These are phyloP conservation scores for Daktulosphaira vitifoliae DNA, from an alignment of 1,140 invertebrate species.

Conservation along the genomic window DNA sequence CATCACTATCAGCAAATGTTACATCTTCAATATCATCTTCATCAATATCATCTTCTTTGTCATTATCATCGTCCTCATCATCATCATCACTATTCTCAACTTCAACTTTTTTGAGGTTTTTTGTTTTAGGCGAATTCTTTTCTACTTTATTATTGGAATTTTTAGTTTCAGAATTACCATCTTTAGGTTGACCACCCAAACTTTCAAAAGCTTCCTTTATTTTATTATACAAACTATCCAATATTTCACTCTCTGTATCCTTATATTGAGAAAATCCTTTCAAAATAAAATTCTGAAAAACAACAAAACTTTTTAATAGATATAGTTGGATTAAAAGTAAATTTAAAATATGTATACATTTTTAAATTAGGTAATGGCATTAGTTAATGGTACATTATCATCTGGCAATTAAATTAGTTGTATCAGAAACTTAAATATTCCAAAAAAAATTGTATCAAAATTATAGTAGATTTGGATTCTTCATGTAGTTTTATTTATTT, in stretches of 20 bases:
- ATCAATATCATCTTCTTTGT: conserved; percentile 15
- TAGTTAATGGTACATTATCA: no score
- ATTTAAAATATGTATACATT: no score
- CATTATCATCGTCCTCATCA: conserved; percentile 11
- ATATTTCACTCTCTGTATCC: conserved; percentile 9
- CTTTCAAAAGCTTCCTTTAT: background rate
- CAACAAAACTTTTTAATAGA: no score
- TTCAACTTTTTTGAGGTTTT: background rate
- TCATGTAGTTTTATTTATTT: no score
- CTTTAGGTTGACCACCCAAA: background rate
- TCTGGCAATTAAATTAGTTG: no score
- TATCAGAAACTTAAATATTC: no score
- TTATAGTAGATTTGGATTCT: no score
- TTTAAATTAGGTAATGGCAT: no score
- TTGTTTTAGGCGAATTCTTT: conserved; percentile 1
- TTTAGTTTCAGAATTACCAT: background rate
- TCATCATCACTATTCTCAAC: background rate
- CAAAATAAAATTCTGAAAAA: conserved; percentile 13
- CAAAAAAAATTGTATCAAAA: no score
- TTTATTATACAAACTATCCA: conserved; percentile 3
- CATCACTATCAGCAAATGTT: background rate
- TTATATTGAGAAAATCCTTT: conserved; percentile 31
- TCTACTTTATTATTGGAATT: background rate
- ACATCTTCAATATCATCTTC: conserved; percentile 11
- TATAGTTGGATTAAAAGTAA: no score